Evolutionary conservation across 2,113 vertebrate genomes (phyloP).

Genomic region (Epinephelus lanceolatus): DNA sequence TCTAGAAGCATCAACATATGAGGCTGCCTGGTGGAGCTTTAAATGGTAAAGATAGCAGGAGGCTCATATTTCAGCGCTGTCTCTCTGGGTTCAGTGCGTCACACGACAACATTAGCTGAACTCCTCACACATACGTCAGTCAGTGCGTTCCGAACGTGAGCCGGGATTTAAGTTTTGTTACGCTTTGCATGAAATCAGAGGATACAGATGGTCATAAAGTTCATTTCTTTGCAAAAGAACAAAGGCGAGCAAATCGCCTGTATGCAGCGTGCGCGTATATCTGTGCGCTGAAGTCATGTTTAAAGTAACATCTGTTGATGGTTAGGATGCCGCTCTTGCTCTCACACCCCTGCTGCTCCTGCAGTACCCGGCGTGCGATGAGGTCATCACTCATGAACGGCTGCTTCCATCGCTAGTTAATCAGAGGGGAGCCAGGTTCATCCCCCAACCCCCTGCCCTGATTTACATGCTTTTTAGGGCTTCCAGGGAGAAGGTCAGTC

Average conservation of each 20-base stretch:
- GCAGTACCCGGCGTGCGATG: constrained; percentile 55
- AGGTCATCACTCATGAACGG: constrained; percentile 71
- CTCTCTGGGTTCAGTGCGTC: neutral
- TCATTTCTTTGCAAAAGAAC: constrained; percentile 40
- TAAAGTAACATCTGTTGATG: constrained; percentile 80
- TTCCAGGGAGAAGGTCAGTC: constrained; percentile 76
- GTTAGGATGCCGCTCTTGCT: constrained; percentile 73
- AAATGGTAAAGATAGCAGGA: constrained; percentile 29
- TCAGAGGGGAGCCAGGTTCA: constrained; percentile 51
- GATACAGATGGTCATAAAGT: constrained; percentile 51
- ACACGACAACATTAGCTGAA: constrained; percentile 25
- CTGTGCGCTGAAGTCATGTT: constrained; percentile 68
- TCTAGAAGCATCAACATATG: constrained; percentile 18
- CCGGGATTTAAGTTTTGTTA: neutral
- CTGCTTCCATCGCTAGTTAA: constrained; percentile 59
- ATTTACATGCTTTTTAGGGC: constrained; percentile 63
- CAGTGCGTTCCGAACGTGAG: neutral
- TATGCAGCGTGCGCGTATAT: constrained; percentile 30
- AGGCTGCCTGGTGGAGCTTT: constrained; percentile 1
- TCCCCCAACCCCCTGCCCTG: constrained; percentile 26
- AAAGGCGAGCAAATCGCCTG: constrained; percentile 43
- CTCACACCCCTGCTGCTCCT: constrained; percentile 74
- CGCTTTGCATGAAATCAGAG: constrained; percentile 32
- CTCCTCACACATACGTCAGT: constrained; percentile 4
- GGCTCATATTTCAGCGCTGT: neutral